Base-by-base conservation (phyloP, 2,797 vertebrate species). In the Rhinoraja longicauda region DNA sequence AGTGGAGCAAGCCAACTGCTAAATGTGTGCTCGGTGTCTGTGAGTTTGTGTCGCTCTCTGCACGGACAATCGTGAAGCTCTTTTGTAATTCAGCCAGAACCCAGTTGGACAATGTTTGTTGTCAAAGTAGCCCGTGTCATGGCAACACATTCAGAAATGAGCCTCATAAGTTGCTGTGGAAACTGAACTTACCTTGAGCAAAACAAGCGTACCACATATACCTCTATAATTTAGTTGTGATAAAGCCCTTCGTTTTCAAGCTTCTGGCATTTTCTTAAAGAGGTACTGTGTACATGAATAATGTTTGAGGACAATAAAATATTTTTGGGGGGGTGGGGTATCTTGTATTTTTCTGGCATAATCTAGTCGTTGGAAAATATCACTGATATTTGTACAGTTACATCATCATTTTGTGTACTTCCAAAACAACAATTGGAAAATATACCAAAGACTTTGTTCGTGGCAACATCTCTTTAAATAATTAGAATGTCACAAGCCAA, bases 21-120 rank as follows among this genome's bases (percentile, higher is more conserved):
- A 64, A 64, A 19, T 17, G 1, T 12, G 90, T 6, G 53, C 53
- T 59, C 24, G 29, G 82, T 15, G 0, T 26, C 70, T n/a, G 39
- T 72, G 62, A 29, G 24, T 29, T 91, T 88, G 84, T 36, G 62
- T 36, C n/a, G 59, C 53, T 59, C 59, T 84, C 24, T 36, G 88
- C 29, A 53, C 45, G 39, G 21, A 91, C 8, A 91, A 29, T 73
- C 73, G 9, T 24, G 45, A 91, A 29, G 36, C 39, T 26, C 39
- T 26, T 26, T 73, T 73, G 67, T 73, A 91, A 67, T 36, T 84
- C 62, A 10, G 36, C 53, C 81, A n/a, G 26, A 84, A 59, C 59
- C 24, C n/a, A 21, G 59, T 67, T 88, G 84, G 84, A 67, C 62
- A 88, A 88, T 67, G 84, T 91, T 91, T 91, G 32, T 72, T 91